Evolutionary conservation across 64 coral and sea anemone species (phyloP), one percentile per base, ranked within the genome.

Genomic region (Porites australiensis): DNA sequence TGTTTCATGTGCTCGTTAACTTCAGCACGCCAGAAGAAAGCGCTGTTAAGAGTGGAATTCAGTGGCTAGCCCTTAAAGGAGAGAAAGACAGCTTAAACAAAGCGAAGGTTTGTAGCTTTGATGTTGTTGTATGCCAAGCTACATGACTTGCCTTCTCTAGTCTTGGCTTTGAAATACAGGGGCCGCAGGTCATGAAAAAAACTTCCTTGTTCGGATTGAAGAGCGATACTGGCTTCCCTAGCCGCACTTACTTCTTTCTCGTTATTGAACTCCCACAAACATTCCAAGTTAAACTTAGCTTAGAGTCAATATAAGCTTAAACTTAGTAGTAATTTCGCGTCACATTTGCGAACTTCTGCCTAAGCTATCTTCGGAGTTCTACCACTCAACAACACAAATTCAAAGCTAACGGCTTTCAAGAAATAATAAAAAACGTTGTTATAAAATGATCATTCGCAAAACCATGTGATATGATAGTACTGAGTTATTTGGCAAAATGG

Each of bases 41-140:
- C 66, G 81, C 81, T 68, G 15, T n/a, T 50, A 84, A 84, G 52
- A 84, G 81, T 68, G 91, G 91, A 13, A 58, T 77, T 86, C 91
- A 93, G 83, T 93, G 91, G 91, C 47, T 93, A 20, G 82, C 74
- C 44, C 76, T 93, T 4, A 86, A 86, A 87, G 91, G 91, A n/a
- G 44, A 55, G 13, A 87, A 87, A 57, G 91, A 87, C 11, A 69
- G n/a, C 14, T 71, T 87, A n/a, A 13, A 27, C 21, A 69, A 87
- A n/a, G 91, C 91, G 3, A 93, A 93, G 91, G 91, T 93, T 68
- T 13, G 91, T 86, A 64, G 15, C 53, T 74, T 46, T 13, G 11
- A 5, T 53, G 11, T 87, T 52, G 16, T 87, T 73, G 21, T 27
- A 67, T 61, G 22, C 55, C 8, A 27, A 70, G 62, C n/a, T 62